Evolutionary conservation across 2,888 invertebrate genomes (phyloP).

Genomic region (Silvanus unidentatus): DNA sequence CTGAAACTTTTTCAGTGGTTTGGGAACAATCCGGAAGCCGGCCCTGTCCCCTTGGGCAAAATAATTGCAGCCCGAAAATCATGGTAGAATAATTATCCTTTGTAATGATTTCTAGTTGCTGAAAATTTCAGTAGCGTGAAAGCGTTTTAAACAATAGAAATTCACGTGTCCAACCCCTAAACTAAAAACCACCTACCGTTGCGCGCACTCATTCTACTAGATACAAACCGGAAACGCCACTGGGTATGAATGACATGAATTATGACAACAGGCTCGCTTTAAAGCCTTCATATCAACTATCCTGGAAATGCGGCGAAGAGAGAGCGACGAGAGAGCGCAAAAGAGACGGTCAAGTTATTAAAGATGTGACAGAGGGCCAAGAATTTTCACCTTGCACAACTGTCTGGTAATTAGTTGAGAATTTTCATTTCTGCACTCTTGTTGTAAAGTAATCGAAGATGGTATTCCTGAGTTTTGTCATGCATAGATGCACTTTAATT

Average conservation of each 20-base stretch:
- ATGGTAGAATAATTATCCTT: slow-evolving; percentile 38
- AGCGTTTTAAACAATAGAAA: slow-evolving; percentile 39
- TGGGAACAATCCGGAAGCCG: slow-evolving; percentile 1
- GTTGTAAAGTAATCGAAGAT: too few species aligned
- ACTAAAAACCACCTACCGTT: neutral
- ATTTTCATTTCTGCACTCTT: too few species aligned
- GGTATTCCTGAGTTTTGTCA: too few species aligned
- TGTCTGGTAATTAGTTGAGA: too few species aligned
- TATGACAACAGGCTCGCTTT: slow-evolving; percentile 22
- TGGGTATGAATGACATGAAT: slow-evolving; percentile 33
- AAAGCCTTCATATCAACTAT: neutral
- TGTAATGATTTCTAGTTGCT: slow-evolving; percentile 34
- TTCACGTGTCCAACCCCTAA: slow-evolving; percentile 21
- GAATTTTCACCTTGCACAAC: too few species aligned
- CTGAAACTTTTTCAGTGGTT: too few species aligned
- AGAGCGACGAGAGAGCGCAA: too few species aligned
- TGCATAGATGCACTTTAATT: too few species aligned
- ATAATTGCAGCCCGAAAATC: slow-evolving; percentile 35
- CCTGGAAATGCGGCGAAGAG: too few species aligned
- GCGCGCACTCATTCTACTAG: slow-evolving; percentile 3
- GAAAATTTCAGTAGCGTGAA: slow-evolving; percentile 39
- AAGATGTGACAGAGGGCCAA: too few species aligned
- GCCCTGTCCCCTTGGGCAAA: neutral
- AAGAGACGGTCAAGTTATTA: too few species aligned
- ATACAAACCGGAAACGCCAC: slow-evolving; percentile 28